A percentile compares a stretch with the other conserved stretches of the same genome.
These are phyloP conservation scores for Diploscapter pachys DNA, from an alignment of 1,140 invertebrate species.

Conservation along the genomic window DNA sequence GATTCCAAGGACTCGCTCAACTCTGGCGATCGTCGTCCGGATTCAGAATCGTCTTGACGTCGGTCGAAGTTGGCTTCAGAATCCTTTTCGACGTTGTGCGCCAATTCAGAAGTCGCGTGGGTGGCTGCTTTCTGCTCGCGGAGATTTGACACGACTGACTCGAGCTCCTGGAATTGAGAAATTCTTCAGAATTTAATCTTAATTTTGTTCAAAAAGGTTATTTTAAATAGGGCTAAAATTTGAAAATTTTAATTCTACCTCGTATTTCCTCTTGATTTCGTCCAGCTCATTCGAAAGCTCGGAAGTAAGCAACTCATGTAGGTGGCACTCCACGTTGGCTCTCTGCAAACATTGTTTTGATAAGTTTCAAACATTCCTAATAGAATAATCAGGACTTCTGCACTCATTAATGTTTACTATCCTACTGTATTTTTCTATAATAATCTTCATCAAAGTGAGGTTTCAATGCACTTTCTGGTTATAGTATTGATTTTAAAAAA, in stretches of 20 bases:
- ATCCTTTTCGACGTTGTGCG: background rate
- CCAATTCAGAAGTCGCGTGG: background rate
- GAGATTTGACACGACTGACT: background rate
- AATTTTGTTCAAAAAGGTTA: too few species aligned
- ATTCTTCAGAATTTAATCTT: too few species aligned
- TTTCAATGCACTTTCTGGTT: too few species aligned
- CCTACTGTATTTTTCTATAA: too few species aligned
- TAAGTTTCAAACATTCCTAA: too few species aligned
- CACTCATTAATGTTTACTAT: too few species aligned
- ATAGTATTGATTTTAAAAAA: too few species aligned
- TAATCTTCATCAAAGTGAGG: too few species aligned
- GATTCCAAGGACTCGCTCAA: constrained; percentile 8
- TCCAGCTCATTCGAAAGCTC: constrained; percentile 18
- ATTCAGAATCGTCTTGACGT: background rate
- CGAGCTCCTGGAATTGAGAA: background rate
- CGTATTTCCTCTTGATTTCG: constrained; percentile 16
- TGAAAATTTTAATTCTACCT: background rate
- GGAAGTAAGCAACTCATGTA: constrained; percentile 19
- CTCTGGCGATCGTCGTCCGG: background rate
- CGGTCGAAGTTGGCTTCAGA: background rate
- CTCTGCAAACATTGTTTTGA: too few species aligned
- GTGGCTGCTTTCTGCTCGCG: constrained; percentile 4
- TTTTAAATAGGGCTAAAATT: too few species aligned
- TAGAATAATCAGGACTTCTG: too few species aligned
- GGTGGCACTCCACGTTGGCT: constrained; percentile 14